phyloP scores from a whole-genome alignment of 2,888 invertebrate genomes.

The Gonocerus acuteangulatus region DNA sequence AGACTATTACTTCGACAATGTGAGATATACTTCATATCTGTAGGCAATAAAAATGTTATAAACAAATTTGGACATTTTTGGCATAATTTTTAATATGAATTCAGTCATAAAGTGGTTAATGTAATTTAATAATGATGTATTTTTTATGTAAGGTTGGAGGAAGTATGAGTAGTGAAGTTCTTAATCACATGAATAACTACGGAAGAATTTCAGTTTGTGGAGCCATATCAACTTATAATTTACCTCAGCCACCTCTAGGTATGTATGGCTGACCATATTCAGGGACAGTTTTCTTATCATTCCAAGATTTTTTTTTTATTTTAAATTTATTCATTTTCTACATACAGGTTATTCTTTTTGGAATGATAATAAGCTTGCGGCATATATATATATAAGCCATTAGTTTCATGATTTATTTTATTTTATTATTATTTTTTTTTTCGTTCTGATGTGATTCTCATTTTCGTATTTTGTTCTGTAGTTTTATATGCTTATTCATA shows the following conservation, averaged over 20 bases:
- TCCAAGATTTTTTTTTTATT: no score
- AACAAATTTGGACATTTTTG: background rate
- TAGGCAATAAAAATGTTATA: background rate
- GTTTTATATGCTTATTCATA: no score
- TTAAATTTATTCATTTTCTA: background rate
- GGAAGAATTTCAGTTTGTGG: slow-evolving; percentile 62
- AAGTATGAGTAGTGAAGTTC: slow-evolving; percentile 52
- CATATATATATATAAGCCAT: background rate
- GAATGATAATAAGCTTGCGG: no score
- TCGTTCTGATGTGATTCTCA: no score
- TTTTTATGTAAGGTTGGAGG: slow-evolving; percentile 54
- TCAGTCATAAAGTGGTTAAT: background rate
- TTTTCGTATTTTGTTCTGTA: no score
- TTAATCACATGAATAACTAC: slow-evolving; percentile 54
- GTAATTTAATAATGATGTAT: background rate
- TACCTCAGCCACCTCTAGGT: slow-evolving; percentile 32
- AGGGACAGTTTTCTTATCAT: no score
- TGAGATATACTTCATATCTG: slow-evolving; percentile 43
- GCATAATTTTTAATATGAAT: no score
- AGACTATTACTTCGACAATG: slow-evolving; percentile 71
- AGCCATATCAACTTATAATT: slow-evolving; percentile 56
- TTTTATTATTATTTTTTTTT: no score
- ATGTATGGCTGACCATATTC: background rate
- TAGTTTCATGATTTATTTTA: background rate
- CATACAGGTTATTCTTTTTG: no score